phyloP scores from a whole-genome alignment of 2,113 vertebrate species.

The Melozone crissalis region DNA sequence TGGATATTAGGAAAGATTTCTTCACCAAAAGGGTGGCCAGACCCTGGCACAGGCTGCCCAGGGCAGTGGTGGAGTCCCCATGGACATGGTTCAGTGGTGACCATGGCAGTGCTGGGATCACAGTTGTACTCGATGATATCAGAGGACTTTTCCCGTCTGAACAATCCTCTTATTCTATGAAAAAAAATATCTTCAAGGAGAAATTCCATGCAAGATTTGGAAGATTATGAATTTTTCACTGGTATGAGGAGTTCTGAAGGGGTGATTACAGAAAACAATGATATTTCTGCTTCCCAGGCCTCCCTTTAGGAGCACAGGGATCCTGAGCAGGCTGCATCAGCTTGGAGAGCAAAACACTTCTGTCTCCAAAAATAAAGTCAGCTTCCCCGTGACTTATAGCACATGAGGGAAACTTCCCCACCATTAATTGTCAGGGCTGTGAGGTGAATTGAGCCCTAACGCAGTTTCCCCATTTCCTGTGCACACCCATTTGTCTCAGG shows the following conservation, averaged over 20 bases:
- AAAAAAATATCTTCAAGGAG: background rate
- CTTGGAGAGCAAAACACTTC: background rate
- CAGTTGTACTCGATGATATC: fast-evolving
- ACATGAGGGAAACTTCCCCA: background rate
- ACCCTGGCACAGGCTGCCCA: background rate
- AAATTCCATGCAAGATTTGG: background rate
- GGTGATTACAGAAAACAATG: background rate
- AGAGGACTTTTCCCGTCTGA: background rate
- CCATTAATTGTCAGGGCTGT: background rate
- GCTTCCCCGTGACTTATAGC: background rate
- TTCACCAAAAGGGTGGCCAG: background rate
- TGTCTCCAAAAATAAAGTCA: background rate
- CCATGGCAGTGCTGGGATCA: background rate
- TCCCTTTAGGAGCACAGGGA: fast-evolving
- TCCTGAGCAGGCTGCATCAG: background rate
- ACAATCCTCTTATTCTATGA: background rate
- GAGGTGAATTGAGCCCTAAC: background rate
- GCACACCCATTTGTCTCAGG: background rate
- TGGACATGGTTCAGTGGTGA: background rate
- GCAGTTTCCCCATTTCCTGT: background rate
- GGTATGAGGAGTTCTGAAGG: background rate
- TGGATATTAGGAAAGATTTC: background rate
- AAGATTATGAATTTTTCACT: background rate
- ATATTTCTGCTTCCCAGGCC: background rate
- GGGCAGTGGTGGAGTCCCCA: background rate